Conservation (phyloP, 1,140 invertebrate genomes). For the Tetraneura akinire region DNA sequence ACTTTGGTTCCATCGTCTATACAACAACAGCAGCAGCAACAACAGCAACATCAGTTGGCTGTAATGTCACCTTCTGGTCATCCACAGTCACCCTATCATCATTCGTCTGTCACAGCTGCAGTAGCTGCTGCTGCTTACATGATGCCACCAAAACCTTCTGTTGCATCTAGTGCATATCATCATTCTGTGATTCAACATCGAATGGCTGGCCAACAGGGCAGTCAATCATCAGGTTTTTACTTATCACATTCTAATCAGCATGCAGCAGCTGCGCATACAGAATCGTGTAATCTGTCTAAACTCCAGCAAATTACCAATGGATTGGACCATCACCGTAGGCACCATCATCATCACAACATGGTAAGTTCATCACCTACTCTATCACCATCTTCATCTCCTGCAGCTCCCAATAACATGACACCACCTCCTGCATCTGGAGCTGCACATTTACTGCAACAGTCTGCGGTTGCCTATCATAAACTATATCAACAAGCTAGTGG, state of each 20-base stretch:
- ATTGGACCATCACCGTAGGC: slow-evolving; percentile 71
- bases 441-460: slow-evolving; percentile 36
- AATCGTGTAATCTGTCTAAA: slow-evolving; percentile 73
- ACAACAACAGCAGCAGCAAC: not conserved
- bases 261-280: slow-evolving; percentile 38
- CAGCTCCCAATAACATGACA: slow-evolving; percentile 63
- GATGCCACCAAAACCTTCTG: slow-evolving; percentile 34
- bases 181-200: slow-evolving; percentile 39
- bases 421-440: slow-evolving; percentile 60
- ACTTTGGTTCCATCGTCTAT: not conserved
- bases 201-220: slow-evolving; percentile 30
- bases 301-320: slow-evolving; percentile 84
- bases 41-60: not conserved
- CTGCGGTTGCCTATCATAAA: slow-evolving; percentile 34
- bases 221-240: slow-evolving; percentile 28
- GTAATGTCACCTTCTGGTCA: not conserved
- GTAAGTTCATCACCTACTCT: slow-evolving; percentile 62
- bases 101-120: not conserved
- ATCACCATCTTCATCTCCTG: slow-evolving; percentile 63
- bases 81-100: slow-evolving; percentile 15
- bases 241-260: slow-evolving; percentile 43
- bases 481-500: slow-evolving; percentile 19
- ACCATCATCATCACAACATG: slow-evolving; percentile 56
- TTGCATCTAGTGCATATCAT: slow-evolving; percentile 42
- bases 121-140: slow-evolving; percentile 19